Percentiles rank a stretch among this genome's conserved stretches.
Evolutionary conservation across 2,888 invertebrate genomes (phyloP).

Genomic region (Leptinotarsa rubiginosa): DNA sequence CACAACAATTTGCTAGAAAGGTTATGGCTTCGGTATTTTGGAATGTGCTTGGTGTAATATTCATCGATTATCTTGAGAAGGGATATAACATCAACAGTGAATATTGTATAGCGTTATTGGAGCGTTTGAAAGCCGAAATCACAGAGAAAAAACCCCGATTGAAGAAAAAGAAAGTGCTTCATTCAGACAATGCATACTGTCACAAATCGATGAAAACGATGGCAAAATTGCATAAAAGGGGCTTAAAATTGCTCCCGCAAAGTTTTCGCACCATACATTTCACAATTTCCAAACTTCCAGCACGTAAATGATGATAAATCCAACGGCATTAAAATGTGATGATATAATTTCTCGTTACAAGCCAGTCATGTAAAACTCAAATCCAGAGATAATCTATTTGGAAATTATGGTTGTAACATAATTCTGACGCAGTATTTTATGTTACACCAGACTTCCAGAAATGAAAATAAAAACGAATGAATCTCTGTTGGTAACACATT

Average conservation of each 20-base stretch:
- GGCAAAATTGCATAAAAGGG: no score
- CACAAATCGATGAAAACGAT: no score
- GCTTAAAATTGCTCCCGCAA: neutral
- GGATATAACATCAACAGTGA: no score
- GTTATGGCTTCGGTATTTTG: no score
- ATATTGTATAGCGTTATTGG: no score
- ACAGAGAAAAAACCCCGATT: no score
- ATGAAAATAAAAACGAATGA: constrained; percentile 20
- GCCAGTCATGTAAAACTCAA: constrained; percentile 3
- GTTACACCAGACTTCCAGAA: constrained; percentile 6
- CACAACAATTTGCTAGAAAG: no score
- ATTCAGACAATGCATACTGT: no score
- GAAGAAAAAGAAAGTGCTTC: no score
- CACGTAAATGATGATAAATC: neutral
- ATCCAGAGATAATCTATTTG: neutral
- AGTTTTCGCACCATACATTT: neutral
- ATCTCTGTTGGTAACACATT: constrained; percentile 11
- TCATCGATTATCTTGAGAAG: no score
- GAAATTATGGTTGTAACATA: constrained; percentile 6
- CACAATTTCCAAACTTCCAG: neutral
- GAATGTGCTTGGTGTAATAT: no score
- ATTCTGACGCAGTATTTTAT: constrained; percentile 10
- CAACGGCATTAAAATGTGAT: constrained; percentile 7
- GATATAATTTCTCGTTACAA: constrained; percentile 6
- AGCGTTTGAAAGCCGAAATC: no score